These are phyloP conservation scores for Calidris pugnax DNA, from an alignment of 2,113 vertebrate genomes.

Conservation along the genomic window DNA sequence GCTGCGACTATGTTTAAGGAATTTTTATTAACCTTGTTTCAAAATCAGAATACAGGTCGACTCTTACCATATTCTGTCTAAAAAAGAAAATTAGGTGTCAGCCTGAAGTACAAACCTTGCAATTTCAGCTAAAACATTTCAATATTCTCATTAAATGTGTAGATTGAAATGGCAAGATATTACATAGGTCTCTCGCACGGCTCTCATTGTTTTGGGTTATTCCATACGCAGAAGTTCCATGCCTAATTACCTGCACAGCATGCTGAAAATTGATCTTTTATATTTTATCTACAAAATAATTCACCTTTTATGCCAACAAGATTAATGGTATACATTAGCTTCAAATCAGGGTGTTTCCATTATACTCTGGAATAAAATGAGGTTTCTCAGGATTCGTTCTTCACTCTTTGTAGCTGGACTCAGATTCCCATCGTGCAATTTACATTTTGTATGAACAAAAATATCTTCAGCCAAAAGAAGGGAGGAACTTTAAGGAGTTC, in stretches of 20 bases:
- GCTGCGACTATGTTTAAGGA: neutral
- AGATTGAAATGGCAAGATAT: neutral
- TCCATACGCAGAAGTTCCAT: neutral
- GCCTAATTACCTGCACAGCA: slow-evolving; percentile 49
- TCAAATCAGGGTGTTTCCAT: slow-evolving; percentile 24
- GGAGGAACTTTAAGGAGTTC: neutral
- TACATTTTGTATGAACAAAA: neutral
- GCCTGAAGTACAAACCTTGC: neutral
- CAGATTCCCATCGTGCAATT: neutral
- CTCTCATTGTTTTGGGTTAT: slow-evolving; percentile 8
- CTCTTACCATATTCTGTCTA: neutral
- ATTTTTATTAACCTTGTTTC: neutral
- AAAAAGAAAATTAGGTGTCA: slow-evolving; percentile 10
- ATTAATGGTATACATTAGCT: slow-evolving; percentile 44
- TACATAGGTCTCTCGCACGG: neutral
- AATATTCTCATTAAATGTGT: neutral
- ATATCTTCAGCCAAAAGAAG: neutral
- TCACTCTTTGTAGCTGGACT: neutral
- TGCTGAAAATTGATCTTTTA: slow-evolving; percentile 57
- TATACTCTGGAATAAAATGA: neutral
- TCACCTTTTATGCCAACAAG: slow-evolving; percentile 47
- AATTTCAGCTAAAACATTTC: neutral
- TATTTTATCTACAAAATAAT: slow-evolving; percentile 48
- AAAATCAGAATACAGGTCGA: neutral
- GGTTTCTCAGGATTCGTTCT: neutral